These are phyloP conservation scores for Hemistola chrysoprasaria DNA, from an alignment of 2,888 invertebrate genomes.

Conservation along the genomic window DNA sequence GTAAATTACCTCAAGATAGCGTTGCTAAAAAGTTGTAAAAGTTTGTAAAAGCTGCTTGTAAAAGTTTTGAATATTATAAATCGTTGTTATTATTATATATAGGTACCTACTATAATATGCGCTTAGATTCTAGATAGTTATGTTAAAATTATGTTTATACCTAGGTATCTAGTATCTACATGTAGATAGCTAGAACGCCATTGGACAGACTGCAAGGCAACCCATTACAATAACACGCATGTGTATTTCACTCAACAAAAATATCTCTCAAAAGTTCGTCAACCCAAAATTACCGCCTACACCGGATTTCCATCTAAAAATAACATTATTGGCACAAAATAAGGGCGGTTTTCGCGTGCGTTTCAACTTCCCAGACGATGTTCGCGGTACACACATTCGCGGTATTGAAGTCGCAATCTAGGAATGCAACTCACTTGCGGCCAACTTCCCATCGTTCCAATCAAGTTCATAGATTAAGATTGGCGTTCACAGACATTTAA, in stretches of 20 bases:
- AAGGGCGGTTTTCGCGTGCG: slow-evolving; percentile 42
- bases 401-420: slow-evolving; percentile 60
- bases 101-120: no score
- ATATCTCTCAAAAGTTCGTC: slow-evolving; percentile 61
- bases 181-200: slow-evolving; percentile 50
- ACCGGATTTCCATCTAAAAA: slow-evolving; percentile 43
- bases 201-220: slow-evolving; percentile 43
- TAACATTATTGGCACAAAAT: slow-evolving; percentile 28
- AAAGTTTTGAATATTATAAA: no score
- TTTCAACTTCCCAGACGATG: slow-evolving; percentile 32
- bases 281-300: slow-evolving; percentile 53
- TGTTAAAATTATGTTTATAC: no score
- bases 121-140: no score
- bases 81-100: no score
- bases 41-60: no score
- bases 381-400: slow-evolving; percentile 51
- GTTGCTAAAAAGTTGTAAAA: no score
- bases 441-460: slow-evolving; percentile 63
- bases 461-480: slow-evolving; percentile 81
- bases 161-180: background rate
- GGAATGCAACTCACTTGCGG: slow-evolving; percentile 62
- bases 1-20: no score
- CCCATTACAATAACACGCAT: slow-evolving; percentile 47
- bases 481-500: slow-evolving; percentile 74
- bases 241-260: slow-evolving; percentile 48